Conservation (phyloP, 1,140 invertebrate genomes). For the Papilio machaon region DNA sequence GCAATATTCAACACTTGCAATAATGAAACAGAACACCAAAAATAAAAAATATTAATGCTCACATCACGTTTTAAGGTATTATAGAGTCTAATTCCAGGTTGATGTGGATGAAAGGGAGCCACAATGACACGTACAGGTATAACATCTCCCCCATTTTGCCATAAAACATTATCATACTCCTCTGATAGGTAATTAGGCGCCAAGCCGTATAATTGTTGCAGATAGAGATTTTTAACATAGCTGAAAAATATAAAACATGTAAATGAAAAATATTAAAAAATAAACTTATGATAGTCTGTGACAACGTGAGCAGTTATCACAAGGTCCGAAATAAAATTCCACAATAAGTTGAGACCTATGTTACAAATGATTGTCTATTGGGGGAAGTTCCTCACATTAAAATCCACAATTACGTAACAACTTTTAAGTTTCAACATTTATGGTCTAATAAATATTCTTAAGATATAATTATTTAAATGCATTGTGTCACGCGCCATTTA, state of each 20-base stretch:
- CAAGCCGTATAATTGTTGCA: constrained; percentile 88
- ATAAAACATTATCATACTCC: constrained; percentile 85
- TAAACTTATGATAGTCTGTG: no score
- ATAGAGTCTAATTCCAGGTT: constrained; percentile 85
- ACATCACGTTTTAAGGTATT: constrained; percentile 85
- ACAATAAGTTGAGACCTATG: neutral
- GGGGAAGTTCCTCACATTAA: neutral
- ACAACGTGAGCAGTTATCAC: no score
- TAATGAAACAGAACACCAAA: neutral
- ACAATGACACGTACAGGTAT: constrained; percentile 85
- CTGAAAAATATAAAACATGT: constrained; percentile 60
- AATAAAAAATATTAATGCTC: constrained; percentile 40
- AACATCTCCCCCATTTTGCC: constrained; percentile 84
- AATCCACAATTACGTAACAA: neutral
- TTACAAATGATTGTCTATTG: neutral
- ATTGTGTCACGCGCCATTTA: no score
- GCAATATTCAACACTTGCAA: no score
- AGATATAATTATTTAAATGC: no score
- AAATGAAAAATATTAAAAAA: no score
- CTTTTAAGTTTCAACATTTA: neutral
- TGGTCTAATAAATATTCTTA: neutral
- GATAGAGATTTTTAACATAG: constrained; percentile 89
- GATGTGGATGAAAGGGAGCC: constrained; percentile 86
- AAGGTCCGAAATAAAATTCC: no score
- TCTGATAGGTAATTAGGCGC: constrained; percentile 92